Percentiles rank a stretch among this genome's conserved stretches.
phyloP scores from a whole-genome alignment of 2,113 vertebrate genomes.

The Psilopsiagon aurifrons region DNA sequence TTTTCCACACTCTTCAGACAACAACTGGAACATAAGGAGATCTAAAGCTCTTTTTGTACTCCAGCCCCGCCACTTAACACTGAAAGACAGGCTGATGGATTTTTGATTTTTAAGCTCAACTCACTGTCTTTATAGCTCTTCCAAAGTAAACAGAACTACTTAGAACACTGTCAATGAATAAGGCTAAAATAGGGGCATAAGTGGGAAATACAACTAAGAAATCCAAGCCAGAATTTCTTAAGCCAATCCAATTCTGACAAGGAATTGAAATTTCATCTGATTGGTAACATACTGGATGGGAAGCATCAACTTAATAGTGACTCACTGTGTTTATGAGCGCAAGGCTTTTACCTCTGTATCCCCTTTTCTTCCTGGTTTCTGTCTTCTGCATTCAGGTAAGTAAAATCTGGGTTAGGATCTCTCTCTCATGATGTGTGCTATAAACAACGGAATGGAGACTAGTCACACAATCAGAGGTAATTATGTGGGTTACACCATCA shows the following conservation, averaged over 20 bases:
- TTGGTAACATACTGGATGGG: background rate
- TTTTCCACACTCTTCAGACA: background rate
- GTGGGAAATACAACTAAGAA: background rate
- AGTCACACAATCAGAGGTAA: background rate
- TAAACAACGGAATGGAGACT: background rate
- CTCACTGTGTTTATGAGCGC: background rate
- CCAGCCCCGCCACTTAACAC: background rate
- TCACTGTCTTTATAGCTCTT: background rate
- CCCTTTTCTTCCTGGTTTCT: background rate
- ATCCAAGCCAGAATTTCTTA: background rate
- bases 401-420: background rate
- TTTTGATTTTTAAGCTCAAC: background rate
- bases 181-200: background rate
- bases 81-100: background rate
- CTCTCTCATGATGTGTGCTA: background rate
- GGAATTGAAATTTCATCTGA: background rate
- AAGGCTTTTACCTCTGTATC: background rate
- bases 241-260: background rate
- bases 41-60: background rate
- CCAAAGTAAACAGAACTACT: background rate
- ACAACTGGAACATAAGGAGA: background rate
- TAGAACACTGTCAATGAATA: background rate
- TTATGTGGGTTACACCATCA: background rate
- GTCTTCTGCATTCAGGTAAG: background rate
- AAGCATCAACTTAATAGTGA: background rate